A percentile compares a stretch with the other conserved stretches of the same genome.
These are phyloP conservation scores for Ylistrum balloti DNA, from an alignment of 1,140 invertebrate species.

Conservation along the genomic window DNA sequence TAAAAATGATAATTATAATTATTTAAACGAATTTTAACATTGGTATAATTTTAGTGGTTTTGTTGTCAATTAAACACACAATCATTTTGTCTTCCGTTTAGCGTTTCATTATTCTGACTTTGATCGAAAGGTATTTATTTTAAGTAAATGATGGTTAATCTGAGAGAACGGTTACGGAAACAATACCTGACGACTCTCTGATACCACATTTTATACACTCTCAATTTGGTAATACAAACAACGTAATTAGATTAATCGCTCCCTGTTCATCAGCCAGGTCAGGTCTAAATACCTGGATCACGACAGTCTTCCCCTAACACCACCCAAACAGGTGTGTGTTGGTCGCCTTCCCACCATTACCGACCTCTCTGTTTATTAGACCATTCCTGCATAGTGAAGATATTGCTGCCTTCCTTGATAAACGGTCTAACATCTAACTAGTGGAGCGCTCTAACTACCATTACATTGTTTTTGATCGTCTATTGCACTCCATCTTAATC, in stretches of 20 bases:
- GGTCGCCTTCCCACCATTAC: not conserved
- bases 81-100: too few relatives aligned
- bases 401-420: not conserved
- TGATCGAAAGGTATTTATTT: too few relatives aligned
- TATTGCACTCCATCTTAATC: constrained; percentile 24
- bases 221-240: constrained; percentile 10
- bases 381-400: not conserved
- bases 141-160: too few relatives aligned
- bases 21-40: too few relatives aligned
- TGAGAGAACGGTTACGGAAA: not conserved
- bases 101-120: too few relatives aligned
- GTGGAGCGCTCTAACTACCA: not conserved
- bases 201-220: not conserved
- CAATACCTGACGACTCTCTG: not conserved
- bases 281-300: not conserved
- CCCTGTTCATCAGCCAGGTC: not conserved
- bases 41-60: too few relatives aligned
- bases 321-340: not conserved
- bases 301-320: too few relatives aligned
- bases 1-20: too few relatives aligned
- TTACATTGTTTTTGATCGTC: constrained; percentile 34
- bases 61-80: too few relatives aligned
- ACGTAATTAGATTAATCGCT: not conserved
- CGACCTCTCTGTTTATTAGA: not conserved
- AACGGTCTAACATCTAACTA: not conserved